These are phyloP conservation scores for Ectropis crepuscularia DNA, from an alignment of 2,888 invertebrate genomes.

Conservation along the genomic window DNA sequence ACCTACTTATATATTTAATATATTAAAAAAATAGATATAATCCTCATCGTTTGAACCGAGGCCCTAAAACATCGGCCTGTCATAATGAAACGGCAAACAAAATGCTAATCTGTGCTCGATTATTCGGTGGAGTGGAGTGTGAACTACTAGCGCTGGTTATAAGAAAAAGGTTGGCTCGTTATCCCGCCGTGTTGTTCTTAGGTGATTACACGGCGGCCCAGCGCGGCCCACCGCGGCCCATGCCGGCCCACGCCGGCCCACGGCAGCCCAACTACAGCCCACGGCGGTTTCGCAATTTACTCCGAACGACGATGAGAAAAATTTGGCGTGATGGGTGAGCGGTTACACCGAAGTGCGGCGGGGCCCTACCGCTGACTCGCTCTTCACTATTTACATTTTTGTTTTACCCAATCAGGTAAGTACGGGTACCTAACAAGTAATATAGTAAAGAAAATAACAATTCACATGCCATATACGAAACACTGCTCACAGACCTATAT, in stretches of 20 bases:
- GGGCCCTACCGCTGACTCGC: neutral
- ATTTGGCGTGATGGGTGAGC: conserved; percentile 63
- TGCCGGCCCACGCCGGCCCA: too few relatives aligned
- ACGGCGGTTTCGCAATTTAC: conserved; percentile 79
- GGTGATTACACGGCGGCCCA: conserved; percentile 69
- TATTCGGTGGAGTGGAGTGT: conserved; percentile 68
- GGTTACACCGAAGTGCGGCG: conserved; percentile 39
- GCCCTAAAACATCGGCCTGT: neutral
- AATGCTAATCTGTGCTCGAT: conserved; percentile 63
- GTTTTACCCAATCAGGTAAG: too few relatives aligned
- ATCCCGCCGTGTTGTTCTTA: conserved; percentile 69
- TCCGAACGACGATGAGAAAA: conserved; percentile 75
- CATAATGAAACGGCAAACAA: conserved; percentile 14
- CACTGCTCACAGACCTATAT: too few relatives aligned
- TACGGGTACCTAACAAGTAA: too few relatives aligned
- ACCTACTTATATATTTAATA: too few relatives aligned
- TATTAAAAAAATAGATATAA: neutral
- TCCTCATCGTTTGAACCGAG: neutral
- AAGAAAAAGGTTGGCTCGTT: conserved; percentile 66
- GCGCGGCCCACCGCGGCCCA: too few relatives aligned
- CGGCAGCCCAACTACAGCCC: conserved; percentile 35
- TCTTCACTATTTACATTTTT: too few relatives aligned
- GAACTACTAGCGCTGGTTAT: conserved; percentile 59
- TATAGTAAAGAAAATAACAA: too few relatives aligned
- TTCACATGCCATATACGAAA: too few relatives aligned